Percentiles rank a stretch among this genome's conserved stretches.
These are phyloP conservation scores for Gorilla gorilla DNA, from an alignment of 2,113 vertebrate species.

Conservation along the genomic window DNA sequence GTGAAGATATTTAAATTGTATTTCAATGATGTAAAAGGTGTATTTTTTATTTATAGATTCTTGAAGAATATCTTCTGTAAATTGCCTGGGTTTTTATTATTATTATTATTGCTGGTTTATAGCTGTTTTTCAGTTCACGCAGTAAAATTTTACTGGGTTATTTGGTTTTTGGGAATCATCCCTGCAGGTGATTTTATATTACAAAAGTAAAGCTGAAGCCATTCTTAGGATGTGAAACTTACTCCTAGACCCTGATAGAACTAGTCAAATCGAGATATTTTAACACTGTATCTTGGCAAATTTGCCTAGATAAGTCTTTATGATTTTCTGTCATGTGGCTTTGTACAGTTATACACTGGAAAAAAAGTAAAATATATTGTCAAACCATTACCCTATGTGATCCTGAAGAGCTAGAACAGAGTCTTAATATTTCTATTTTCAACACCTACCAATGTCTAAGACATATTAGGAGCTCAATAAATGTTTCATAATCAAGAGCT, in stretches of 20 bases:
- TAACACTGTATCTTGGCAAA: neutral
- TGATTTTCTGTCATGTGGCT: neutral
- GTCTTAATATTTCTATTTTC: constrained; percentile 8
- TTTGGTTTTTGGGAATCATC: neutral
- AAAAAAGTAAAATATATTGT: neutral
- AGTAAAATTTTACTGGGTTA: neutral
- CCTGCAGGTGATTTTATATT: neutral
- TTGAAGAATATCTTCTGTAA: constrained; percentile 32
- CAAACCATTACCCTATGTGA: neutral
- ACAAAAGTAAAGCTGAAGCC: neutral
- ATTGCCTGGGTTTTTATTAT: constrained; percentile 9
- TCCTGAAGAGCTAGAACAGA: neutral
- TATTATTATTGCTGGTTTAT: constrained; percentile 4
- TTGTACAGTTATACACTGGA: neutral
- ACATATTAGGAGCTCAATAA: neutral
- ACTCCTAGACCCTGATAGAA: neutral
- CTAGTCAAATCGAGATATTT: neutral
- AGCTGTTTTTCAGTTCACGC: constrained; percentile 1
- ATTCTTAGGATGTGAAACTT: neutral
- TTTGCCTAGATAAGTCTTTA: neutral
- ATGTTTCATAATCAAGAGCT: neutral
- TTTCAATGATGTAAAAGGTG: neutral
- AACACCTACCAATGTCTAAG: neutral
- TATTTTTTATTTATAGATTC: constrained; percentile 3
- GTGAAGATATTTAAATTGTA: neutral